Evolutionary conservation across 1,140 invertebrate species (phyloP).

Genomic region (Hypothenemus hampei): DNA sequence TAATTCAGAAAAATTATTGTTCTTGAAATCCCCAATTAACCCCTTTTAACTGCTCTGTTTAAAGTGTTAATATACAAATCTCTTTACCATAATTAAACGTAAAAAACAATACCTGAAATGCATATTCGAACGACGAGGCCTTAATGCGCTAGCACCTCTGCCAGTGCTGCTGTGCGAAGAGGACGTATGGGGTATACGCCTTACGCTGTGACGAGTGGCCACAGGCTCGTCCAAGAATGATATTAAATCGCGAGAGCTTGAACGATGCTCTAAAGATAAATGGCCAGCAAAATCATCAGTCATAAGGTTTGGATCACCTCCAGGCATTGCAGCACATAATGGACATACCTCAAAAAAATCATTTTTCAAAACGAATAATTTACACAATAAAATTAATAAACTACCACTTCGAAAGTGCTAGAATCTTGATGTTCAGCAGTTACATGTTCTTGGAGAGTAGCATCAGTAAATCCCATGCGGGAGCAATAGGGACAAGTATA

Average conservation of each 20-base stretch:
- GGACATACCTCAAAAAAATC: slow-evolving; percentile 72
- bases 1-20: slow-evolving; percentile 34
- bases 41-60: no score
- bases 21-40: no score
- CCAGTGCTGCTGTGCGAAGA: slow-evolving; percentile 51
- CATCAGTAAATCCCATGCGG: slow-evolving; percentile 92
- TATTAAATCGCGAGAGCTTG: slow-evolving; percentile 78
- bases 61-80: not conserved
- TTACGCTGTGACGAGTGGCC: slow-evolving; percentile 61
- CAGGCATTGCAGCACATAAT: slow-evolving; percentile 90
- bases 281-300: slow-evolving; percentile 97
- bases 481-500: slow-evolving; percentile 97
- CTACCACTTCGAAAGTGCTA: slow-evolving; percentile 80
- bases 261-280: slow-evolving; percentile 89
- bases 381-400: slow-evolving; percentile 28
- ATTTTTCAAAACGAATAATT: slow-evolving; percentile 1
- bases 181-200: slow-evolving; percentile 78
- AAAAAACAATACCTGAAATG: slow-evolving; percentile 65
- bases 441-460: slow-evolving; percentile 87
- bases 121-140: slow-evolving; percentile 82
- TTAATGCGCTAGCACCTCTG: slow-evolving; percentile 53
- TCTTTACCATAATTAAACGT: not conserved
- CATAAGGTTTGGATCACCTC: slow-evolving; percentile 94
- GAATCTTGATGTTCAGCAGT: slow-evolving; percentile 81
- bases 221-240: slow-evolving; percentile 85